Base-by-base conservation (phyloP, 2,797 vertebrate genomes). In the Alcedo atthis region DNA sequence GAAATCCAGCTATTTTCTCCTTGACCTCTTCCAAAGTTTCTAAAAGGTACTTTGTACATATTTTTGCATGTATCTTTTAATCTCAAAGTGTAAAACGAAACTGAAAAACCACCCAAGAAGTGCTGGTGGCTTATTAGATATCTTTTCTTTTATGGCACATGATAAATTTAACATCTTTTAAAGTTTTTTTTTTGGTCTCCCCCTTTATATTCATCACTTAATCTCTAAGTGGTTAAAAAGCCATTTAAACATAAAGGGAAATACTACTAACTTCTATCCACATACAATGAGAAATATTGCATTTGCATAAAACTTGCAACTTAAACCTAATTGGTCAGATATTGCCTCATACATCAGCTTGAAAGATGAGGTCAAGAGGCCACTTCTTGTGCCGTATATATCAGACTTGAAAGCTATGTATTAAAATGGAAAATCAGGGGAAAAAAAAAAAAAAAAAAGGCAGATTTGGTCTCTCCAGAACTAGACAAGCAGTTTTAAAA, bases 21-120 rank as follows among this genome's bases (percentile, higher is more conserved):
- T 98, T 98, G 98, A 98, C 98, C 98, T 98, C 93, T 97, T 96
- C 94, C 95, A 96, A 98, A 98, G 97, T 98, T 98, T 98, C 85
- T 96, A 94, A 97, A 97, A 97, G 95, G 96, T 96, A 94, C 97
- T 98, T 98, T 98, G 96, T 98, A 97, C 97, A 97, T 97, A 97
- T 97, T 98, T 98, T 98, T 97, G 82, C 96, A 96, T 96, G 95
- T 96, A 92, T 70, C 82, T 95, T 98, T 98, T 98, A 95, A 98
- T 98, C 97, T 98, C 95, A 79, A 96, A 97, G 95, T 97, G 96
- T 96, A 96, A 96, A 97, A 97, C 8, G 92, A 90, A 96, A 96
- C 94, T 89, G 86, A 93, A 97, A 97, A 97, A 96, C 87, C 96
- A 92, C 92, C 96, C 97, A 97, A 98, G 97, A 97, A 97, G 89